A percentile compares a stretch with the other conserved stretches of the same genome.
Evolutionary conservation across 2,888 invertebrate genomes (phyloP).

Genomic region (Lycaena phlaeas): DNA sequence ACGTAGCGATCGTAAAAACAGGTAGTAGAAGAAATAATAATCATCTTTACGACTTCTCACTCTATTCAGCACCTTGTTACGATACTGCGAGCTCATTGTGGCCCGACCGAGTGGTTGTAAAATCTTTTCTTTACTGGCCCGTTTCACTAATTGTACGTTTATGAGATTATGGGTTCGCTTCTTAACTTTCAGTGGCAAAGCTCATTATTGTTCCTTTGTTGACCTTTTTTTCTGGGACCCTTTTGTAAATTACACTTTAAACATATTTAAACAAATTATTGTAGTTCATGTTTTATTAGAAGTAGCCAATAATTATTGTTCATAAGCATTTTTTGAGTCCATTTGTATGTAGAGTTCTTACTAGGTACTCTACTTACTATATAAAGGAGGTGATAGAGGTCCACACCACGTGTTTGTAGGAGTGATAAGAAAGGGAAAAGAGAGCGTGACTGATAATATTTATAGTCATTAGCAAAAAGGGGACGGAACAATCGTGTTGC

Average conservation of each 20-base stretch:
- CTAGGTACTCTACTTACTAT: too few relatives aligned
- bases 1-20: slow-evolving; percentile 65
- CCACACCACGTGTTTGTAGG: slow-evolving; percentile 44
- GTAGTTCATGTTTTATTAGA: too few relatives aligned
- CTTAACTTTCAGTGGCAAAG: slow-evolving; percentile 57
- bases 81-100: slow-evolving; percentile 72
- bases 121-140: slow-evolving; percentile 72
- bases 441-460: slow-evolving; percentile 69
- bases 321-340: too few relatives aligned
- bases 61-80: slow-evolving; percentile 75
- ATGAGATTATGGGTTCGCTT: slow-evolving; percentile 70
- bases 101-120: slow-evolving; percentile 68
- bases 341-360: too few relatives aligned
- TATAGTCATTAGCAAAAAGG: slow-evolving; percentile 72
- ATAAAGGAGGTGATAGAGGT: too few relatives aligned
- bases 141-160: slow-evolving; percentile 73
- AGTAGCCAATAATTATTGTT: too few relatives aligned
- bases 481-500: slow-evolving; percentile 65
- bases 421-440: slow-evolving; percentile 65
- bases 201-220: slow-evolving; percentile 54
- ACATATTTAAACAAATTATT: too few relatives aligned
- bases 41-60: slow-evolving; percentile 75
- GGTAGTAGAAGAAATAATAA: slow-evolving; percentile 75
- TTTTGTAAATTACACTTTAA: slow-evolving; percentile 1
- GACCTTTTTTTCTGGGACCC: slow-evolving; percentile 31